Evolutionary conservation across 1,140 invertebrate genomes (phyloP).

Genomic region (Apis mellifera): Amel_HAv3.1 CM009934.2:8419501-8420000

Average conservation of each 20-base stretch:
- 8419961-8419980: background rate
- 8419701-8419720: background rate
- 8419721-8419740: background rate
- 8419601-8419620: background rate
- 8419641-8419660: background rate
- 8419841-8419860: background rate
- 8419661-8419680: background rate
- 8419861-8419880: too few species aligned
- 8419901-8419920: background rate
- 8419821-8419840: background rate
- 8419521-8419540: slow-evolving; percentile 35
- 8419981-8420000: background rate
- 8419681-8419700: background rate
- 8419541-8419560: background rate
- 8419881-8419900: background rate
- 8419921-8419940: slow-evolving; percentile 13
- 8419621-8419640: slow-evolving; percentile 1
- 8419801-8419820: background rate
- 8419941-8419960: background rate
- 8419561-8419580: slow-evolving; percentile 11
- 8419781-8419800: slow-evolving; percentile 6
- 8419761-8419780: slow-evolving; percentile 4
- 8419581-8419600: background rate
- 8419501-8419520: slow-evolving; percentile 18
- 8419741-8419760: background rate